Evolutionary conservation across 2,113 vertebrate genomes (phyloP).

Genomic region (Osmerus mordax): DNA sequence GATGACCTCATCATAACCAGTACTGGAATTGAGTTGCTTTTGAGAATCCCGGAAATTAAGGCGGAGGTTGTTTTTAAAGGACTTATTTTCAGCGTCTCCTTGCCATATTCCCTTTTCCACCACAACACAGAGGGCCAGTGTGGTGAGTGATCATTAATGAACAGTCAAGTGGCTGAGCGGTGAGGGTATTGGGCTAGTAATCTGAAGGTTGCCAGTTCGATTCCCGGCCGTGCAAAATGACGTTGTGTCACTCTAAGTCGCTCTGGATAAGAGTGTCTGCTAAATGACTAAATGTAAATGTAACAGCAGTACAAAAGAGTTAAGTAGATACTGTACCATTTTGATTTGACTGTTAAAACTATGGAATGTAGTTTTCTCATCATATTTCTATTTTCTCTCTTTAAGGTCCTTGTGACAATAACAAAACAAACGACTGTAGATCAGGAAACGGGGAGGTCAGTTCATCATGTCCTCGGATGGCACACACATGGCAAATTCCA

Average conservation of each 20-base stretch:
- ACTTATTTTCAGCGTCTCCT: constrained; percentile 71
- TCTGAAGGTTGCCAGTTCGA: too few relatives aligned
- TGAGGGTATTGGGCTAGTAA: too few relatives aligned
- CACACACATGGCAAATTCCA: constrained; percentile 70
- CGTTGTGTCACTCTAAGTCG: too few relatives aligned
- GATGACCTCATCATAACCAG: constrained; percentile 73
- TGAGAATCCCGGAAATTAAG: constrained; percentile 73
- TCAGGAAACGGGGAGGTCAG: constrained; percentile 61
- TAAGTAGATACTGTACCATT: not conserved
- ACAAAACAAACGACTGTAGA: constrained; percentile 79
- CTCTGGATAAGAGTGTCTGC: too few relatives aligned
- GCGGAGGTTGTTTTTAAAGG: constrained; percentile 77
- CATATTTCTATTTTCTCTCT: constrained; percentile 5
- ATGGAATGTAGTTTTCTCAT: not conserved
- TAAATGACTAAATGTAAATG: too few relatives aligned
- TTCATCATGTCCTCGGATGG: constrained; percentile 73
- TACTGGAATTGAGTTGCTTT: constrained; percentile 71
- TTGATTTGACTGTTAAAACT: not conserved
- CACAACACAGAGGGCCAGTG: constrained; percentile 92
- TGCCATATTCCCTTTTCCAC: constrained; percentile 80
- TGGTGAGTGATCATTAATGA: constrained; percentile 72
- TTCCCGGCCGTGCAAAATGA: too few relatives aligned
- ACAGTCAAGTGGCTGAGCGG: not conserved
- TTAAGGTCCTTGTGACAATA: constrained; percentile 84
- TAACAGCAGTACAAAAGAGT: not conserved